Percentiles rank a stretch among this genome's conserved stretches.
Conservation (phyloP, 2,888 invertebrate genomes). For the Cerastoderma edule region DNA sequence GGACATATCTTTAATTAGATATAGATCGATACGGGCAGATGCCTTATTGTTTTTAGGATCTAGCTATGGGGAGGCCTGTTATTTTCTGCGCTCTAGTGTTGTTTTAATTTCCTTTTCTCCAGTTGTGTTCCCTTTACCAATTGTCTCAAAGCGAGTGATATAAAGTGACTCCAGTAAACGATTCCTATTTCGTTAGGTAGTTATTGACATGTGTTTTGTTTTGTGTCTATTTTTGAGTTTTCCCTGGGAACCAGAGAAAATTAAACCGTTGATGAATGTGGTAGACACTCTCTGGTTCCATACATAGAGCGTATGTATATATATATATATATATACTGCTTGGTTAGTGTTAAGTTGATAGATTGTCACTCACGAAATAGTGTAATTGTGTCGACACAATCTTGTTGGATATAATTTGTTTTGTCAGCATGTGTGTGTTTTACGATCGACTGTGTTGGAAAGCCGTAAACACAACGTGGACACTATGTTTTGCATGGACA, state of each 20-base stretch:
- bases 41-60: slow-evolving; percentile 5
- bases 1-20: slow-evolving; percentile 26
- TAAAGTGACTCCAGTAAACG: not conserved
- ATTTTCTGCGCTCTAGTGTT: not conserved
- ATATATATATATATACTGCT: too few relatives aligned
- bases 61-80: not conserved
- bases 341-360: too few relatives aligned
- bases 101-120: not conserved
- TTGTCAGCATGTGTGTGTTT: too few relatives aligned
- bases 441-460: too few relatives aligned
- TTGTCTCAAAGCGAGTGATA: not conserved
- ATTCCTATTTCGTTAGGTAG: not conserved
- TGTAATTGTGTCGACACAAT: too few relatives aligned
- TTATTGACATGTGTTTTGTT: slow-evolving; percentile 4
- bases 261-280: slow-evolving; percentile 1
- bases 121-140: not conserved
- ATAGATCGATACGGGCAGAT: slow-evolving; percentile 6
- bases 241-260: not conserved
- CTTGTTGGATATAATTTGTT: too few relatives aligned
- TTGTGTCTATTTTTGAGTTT: not conserved
- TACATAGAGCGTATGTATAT: too few relatives aligned
- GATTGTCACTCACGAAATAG: too few relatives aligned
- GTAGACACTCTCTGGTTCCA: too few relatives aligned
- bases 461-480: too few relatives aligned
- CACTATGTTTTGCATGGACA: too few relatives aligned